Percentiles rank a stretch among this genome's conserved stretches.
Conservation (phyloP, 2,113 vertebrate genomes). For the Spea bombifrons region DNA sequence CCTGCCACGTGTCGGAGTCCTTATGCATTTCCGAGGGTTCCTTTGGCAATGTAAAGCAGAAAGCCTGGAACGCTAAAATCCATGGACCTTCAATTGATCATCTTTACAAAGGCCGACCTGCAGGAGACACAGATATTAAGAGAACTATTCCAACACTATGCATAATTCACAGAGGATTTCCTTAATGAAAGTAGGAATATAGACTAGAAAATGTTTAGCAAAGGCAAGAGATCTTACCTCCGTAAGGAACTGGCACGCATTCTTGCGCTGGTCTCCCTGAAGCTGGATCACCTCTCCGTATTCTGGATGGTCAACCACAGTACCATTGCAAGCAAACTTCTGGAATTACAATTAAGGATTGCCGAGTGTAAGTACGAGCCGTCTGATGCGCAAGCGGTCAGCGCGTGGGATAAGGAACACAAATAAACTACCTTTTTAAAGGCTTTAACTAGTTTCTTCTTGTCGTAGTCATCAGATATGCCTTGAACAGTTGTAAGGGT, state of each 20-base stretch:
- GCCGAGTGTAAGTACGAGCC: too few relatives aligned
- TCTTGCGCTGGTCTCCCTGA: conserved; percentile 93
- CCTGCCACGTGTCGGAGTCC: conserved; percentile 70
- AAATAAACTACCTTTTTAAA: conserved; percentile 83
- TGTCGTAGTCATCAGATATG: conserved; percentile 92
- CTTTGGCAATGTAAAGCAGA: conserved; percentile 44
- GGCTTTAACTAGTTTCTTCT: conserved; percentile 96
- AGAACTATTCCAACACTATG: neutral
- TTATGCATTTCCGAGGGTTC: conserved; percentile 4
- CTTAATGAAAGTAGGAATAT: too few relatives aligned
- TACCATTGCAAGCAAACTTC: conserved; percentile 95
- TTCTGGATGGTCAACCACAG: conserved; percentile 94
- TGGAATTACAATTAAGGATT: conserved; percentile 19
- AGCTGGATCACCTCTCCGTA: conserved; percentile 99
- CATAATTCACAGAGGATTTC: neutral
- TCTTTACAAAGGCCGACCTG: conserved; percentile 95
- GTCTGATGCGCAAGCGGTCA: too few relatives aligned
- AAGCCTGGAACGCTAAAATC: conserved; percentile 79
- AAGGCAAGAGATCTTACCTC: conserved; percentile 65
- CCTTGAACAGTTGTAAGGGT: conserved; percentile 98
- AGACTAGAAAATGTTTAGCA: too few relatives aligned
- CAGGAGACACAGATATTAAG: conserved; percentile 42
- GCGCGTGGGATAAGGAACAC: too few relatives aligned
- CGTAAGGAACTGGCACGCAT: conserved; percentile 92
- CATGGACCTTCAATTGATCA: conserved; percentile 98